Base-by-base conservation (phyloP, 1,140 invertebrate species). In the Caerostris extrusa region DNA sequence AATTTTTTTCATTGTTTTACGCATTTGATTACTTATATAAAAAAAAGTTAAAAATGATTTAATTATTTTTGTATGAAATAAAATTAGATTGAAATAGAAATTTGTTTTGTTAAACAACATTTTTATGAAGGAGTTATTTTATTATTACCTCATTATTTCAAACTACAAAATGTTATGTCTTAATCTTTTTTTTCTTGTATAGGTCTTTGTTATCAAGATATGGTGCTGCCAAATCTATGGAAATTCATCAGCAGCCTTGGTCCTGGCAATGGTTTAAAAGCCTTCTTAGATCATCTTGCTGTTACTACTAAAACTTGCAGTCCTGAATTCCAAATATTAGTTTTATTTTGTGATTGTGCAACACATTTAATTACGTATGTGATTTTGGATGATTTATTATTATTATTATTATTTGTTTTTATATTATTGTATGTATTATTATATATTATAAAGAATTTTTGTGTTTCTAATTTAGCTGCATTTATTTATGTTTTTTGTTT, bases 321-420 rank as follows among this genome's bases (percentile, higher is more conserved):
- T 91, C 98, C 98, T 0, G 98, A 99, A 96, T 98, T 98, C 95
- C 97, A 98, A 95, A 98, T 99, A 96, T 96, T 99, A 4, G 98
- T 98, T 95, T 96, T 99, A 2, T 99, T 99, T 96, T 98, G 98
- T 95, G 99, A 99, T 95, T 98, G 98, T 95, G 98, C 99, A 97
- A 98, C 98, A n/a, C 98, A 99, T 96, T 98, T 99, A 95, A 98
- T 99, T 69, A 99, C 98, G 98, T 99, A 96, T 97, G 98, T 97
- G 95, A 61, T 86, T 34, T 34, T 34, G 34, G 34, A n/a, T 85
- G 12, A 57, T 88, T 17, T 53, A n/a, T 57, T 69, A 12, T 2
- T 34, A 90, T n/a, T 58, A 34, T 34, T 34, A 34, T 34, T 34
- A 34, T 34, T 34, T 34, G 34, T 34, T 34, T 34, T 34, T 34